Base-by-base conservation (phyloP, 2,797 vertebrate genomes). In the Cetoscarus ocellatus region DNA sequence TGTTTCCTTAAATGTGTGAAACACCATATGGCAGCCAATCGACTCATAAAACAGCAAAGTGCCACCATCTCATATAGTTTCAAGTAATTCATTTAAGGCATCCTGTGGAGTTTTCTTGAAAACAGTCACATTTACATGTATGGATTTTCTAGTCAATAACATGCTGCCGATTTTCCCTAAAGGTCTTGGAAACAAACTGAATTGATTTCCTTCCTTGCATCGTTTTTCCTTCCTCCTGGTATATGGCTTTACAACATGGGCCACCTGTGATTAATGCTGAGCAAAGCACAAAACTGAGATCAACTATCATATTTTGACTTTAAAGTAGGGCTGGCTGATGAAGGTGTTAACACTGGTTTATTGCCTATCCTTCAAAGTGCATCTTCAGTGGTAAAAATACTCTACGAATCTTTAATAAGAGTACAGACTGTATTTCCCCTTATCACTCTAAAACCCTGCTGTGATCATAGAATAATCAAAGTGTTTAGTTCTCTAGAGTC, bases 21-120 rank as follows among this genome's bases (percentile, higher is more conserved):
- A 8, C 44, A 34, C 47, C 54, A 65, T 58, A 48, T 65, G 68
- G 61, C 7, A 34, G 45, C 17, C n/a, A 7, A n/a, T n/a, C 13
- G 5, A 18, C n/a, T 8, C 0, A 6, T 8, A 44, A 61, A 42
- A 5, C 12, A 49, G 15, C 36, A 14, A 34, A 34, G 10, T 15
- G n/a, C 17, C 12, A 10, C 3, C 10, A 45, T 60, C 50, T 42
- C n/a, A n/a, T 15, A 39, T 48, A 57, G 38, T 52, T 47, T 62
- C 49, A 42, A 39, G 50, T 61, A 6, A 10, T 51, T 65, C 47
- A 9, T 42, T 60, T 19, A 39, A 58, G 13, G 34, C 5, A 13
- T 34, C 17, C 15, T 13, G 52, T 14, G 34, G 39, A 57, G 34
- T 52, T 57, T 39, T 49, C 10, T 43, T 47, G 13, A 7, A 19